Conservation (phyloP, 1,140 invertebrate species). For the Solenopsis fugax region DNA sequence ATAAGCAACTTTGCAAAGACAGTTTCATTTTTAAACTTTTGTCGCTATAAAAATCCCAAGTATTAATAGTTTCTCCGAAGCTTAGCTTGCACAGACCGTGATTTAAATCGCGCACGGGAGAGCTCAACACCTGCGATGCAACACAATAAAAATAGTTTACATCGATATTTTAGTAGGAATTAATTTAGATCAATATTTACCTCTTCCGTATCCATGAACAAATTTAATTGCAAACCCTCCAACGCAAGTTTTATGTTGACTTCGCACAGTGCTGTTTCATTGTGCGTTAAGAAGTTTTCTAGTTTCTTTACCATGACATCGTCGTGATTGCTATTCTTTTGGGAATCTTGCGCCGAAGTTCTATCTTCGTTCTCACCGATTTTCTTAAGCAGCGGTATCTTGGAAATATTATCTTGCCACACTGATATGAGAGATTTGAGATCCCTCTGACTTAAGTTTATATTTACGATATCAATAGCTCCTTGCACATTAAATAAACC, state of each 20-base stretch:
- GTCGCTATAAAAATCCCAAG: slow-evolving; percentile 90
- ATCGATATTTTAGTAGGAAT: neutral
- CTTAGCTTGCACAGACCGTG: slow-evolving; percentile 91
- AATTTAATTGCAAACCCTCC: slow-evolving; percentile 90
- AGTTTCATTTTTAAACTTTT: slow-evolving; percentile 90
- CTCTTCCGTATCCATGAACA: slow-evolving; percentile 92
- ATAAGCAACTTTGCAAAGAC: slow-evolving; percentile 90
- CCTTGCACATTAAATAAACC: slow-evolving; percentile 90
- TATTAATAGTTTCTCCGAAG: slow-evolving; percentile 90
- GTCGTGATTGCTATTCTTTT: slow-evolving; percentile 49
- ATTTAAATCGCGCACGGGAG: slow-evolving; percentile 91
- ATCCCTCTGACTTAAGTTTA: slow-evolving; percentile 92
- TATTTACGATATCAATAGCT: slow-evolving; percentile 89
- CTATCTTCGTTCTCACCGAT: slow-evolving; percentile 59
- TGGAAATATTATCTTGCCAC: slow-evolving; percentile 89
- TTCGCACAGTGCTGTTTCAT: slow-evolving; percentile 87
- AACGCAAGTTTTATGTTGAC: slow-evolving; percentile 88
- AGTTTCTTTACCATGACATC: slow-evolving; percentile 90
- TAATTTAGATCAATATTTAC: slow-evolving; percentile 73
- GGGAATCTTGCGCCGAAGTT: slow-evolving; percentile 5
- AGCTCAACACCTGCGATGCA: slow-evolving; percentile 88
- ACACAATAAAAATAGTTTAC: slow-evolving; percentile 7
- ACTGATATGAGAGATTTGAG: slow-evolving; percentile 90
- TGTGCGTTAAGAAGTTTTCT: slow-evolving; percentile 91
- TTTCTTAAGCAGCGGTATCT: slow-evolving; percentile 69